Percentiles rank a stretch among this genome's conserved stretches.
phyloP scores from a whole-genome alignment of 2,113 vertebrate species.

The Myocastor coypus region DNA sequence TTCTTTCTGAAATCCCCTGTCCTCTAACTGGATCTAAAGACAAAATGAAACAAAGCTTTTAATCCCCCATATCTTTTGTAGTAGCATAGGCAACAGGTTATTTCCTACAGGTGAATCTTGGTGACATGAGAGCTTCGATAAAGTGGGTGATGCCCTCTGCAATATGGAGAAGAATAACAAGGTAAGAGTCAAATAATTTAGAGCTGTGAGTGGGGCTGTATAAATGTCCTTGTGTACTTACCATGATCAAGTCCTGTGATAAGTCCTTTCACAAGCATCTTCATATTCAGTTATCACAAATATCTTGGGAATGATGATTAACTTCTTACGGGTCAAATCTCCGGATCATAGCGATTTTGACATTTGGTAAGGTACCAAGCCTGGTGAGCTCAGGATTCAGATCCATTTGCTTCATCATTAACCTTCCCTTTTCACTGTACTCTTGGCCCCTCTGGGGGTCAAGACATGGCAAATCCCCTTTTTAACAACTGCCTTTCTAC shows the following conservation, averaged over 20 bases:
- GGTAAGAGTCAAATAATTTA: neutral
- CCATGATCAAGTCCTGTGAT: neutral
- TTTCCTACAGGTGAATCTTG: neutral
- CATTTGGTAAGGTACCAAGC: constrained; percentile 9
- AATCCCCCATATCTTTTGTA: neutral
- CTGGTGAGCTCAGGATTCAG: neutral
- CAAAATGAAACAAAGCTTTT: neutral
- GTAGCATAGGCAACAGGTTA: neutral
- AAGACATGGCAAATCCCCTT: neutral
- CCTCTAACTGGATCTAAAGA: neutral
- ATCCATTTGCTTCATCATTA: neutral
- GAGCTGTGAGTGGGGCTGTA: neutral
- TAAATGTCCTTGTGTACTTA: neutral
- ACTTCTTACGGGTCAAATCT: neutral
- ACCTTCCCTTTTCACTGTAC: neutral
- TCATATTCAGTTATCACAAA: neutral
- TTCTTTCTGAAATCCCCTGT: neutral
- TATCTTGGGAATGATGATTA: neutral
- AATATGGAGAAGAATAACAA: neutral
- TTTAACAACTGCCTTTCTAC: neutral
- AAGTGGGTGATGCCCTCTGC: neutral
- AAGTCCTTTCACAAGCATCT: neutral
- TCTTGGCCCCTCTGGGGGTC: neutral
- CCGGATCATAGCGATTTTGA: neutral
- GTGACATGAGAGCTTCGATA: neutral